Base-by-base conservation (phyloP, 2,113 vertebrate genomes). In the Podarcis raffonei region DNA sequence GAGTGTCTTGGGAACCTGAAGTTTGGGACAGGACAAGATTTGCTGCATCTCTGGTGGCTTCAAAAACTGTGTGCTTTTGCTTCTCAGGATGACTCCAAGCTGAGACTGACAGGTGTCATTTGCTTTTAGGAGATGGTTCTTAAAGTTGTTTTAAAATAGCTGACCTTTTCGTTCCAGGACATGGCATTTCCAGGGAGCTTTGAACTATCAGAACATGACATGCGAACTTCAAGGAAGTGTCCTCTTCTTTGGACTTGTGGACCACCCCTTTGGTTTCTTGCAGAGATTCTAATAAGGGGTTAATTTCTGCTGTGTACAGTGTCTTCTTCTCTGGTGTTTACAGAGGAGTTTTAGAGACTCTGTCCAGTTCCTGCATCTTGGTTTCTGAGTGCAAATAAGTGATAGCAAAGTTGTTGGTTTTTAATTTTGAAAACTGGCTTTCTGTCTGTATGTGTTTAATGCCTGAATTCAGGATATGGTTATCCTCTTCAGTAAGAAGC, bases 91-190 rank as follows among this genome's bases (percentile, higher is more conserved):
- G 37, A 30, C 39, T 35, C 76, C 66, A n/a, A 42, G 37, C 12
- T 37, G 32, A 35, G 53, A 35, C 65, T 82, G 79, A 30, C 86
- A 65, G 79, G 86, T 87, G 86, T 75, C 86, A 35, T 62, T 75
- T 69, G 79, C 68, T 72, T 32, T 68, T 25, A 32, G 22, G 42
- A 12, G 32, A 23, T 1, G 11, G 9, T 7, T n/a, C 8, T 13
- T n/a, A 18, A 69, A 27, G 39, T 27, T 53, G 15, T 57, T 72
- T 81, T 59, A 12, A 23, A 37, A 87, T 71, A 59, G 32, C 23
- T 37, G 86, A 87, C 42, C 48, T 72, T 81, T 69, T 37, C n/a
- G 77, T 35, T 35, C 65, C n/a, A 15, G 35, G 22, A 71, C 85
- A 71, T 3, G 20, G 42, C n/a, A 66, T n/a, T 39, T 62, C n/a